Percentiles rank a stretch among this genome's conserved stretches.
phyloP scores from a whole-genome alignment of 2,797 vertebrate species.

The Coccyzus lansbergi region DNA sequence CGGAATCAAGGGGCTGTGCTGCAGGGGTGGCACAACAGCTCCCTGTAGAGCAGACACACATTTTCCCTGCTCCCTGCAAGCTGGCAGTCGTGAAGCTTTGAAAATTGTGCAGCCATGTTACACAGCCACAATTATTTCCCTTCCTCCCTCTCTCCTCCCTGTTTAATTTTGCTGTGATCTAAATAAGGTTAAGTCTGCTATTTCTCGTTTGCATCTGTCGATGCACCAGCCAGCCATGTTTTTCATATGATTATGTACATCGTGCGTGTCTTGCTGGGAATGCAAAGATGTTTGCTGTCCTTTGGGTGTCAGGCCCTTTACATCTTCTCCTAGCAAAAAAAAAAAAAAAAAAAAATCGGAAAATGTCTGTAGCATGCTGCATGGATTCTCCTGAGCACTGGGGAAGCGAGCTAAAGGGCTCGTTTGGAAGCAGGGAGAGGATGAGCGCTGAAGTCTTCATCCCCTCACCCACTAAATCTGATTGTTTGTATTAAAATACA shows the following conservation, averaged over 20 bases:
- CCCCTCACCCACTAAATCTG: conserved; percentile 14
- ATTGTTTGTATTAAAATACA: conserved; percentile 66
- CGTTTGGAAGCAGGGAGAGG: background rate
- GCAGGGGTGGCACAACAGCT: conserved; percentile 42
- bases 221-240: conserved; percentile 81
- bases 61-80: conserved; percentile 34
- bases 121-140: conserved; percentile 48
- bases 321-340: background rate
- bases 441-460: background rate
- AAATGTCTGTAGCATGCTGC: background rate
- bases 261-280: conserved; percentile 46
- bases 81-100: conserved; percentile 23
- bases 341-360: background rate
- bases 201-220: conserved; percentile 63
- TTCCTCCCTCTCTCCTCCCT: conserved; percentile 21
- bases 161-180: conserved; percentile 42
- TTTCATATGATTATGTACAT: conserved; percentile 64
- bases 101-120: conserved; percentile 66
- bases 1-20: background rate
- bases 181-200: conserved; percentile 53
- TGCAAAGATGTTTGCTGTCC: conserved; percentile 43
- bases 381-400: background rate
- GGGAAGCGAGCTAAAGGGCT: conserved; percentile 15
- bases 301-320: conserved; percentile 54
- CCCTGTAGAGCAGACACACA: conserved; percentile 33